These are phyloP conservation scores for Diogma glabrata DNA, from an alignment of 2,888 invertebrate species.

Conservation along the genomic window DNA sequence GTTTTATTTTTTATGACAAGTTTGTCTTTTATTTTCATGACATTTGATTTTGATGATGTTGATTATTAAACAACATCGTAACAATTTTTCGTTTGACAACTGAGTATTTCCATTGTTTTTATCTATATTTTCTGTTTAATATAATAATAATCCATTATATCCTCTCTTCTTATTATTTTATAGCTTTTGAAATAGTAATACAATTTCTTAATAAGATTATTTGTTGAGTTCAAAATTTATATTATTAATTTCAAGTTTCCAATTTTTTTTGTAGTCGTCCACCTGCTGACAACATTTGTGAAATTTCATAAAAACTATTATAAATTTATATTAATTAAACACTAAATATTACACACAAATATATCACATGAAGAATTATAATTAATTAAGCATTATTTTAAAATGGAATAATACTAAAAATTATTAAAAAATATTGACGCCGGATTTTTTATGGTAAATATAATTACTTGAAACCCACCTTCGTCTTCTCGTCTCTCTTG, in stretches of 20 bases:
- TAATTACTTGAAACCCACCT: slow-evolving; percentile 7
- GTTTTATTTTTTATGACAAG: neutral
- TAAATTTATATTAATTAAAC: slow-evolving; percentile 9
- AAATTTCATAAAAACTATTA: slow-evolving; percentile 7
- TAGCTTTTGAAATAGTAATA: no score
- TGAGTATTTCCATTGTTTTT: slow-evolving; percentile 7
- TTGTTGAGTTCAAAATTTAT: no score
- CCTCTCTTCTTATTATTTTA: slow-evolving; percentile 3
- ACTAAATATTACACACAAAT: slow-evolving; percentile 8
- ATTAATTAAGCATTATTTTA: neutral
- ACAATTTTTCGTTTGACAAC: slow-evolving; percentile 6
- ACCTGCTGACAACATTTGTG: slow-evolving; percentile 20
- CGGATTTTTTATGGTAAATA: slow-evolving; percentile 11
- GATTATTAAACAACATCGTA: no score
- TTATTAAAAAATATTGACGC: slow-evolving; percentile 8
- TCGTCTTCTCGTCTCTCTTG: slow-evolving; percentile 8
- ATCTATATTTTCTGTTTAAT: neutral
- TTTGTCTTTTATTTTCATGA: slow-evolving; percentile 4
- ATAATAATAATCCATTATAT: neutral
- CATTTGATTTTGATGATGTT: slow-evolving; percentile 1
- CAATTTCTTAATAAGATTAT: no score
- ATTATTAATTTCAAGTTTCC: neutral
- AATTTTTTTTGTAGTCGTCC: slow-evolving; percentile 14
- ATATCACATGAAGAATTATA: neutral
- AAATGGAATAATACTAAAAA: neutral